phyloP scores from a whole-genome alignment of 2,888 invertebrate species.

The Scrobipalpa atriplicella region DNA sequence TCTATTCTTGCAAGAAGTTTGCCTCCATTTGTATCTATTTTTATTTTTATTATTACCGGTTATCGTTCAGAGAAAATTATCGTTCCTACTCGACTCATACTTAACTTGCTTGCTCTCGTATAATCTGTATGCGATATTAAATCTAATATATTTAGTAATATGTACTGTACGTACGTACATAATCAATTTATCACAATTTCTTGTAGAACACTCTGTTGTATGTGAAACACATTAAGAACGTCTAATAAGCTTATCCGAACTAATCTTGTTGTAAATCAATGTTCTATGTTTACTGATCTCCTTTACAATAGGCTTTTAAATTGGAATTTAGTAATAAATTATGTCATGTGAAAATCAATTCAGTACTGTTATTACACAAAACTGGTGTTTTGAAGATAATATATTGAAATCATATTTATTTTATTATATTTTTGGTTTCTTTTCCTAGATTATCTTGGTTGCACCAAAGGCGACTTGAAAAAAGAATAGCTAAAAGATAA shows the following conservation, averaged over 20 bases:
- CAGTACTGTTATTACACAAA: constrained; percentile 6
- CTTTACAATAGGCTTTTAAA: constrained; percentile 23
- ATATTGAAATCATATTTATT: too few relatives aligned
- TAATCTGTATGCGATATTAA: neutral
- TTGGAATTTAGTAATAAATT: constrained; percentile 22
- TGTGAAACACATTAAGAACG: constrained; percentile 19
- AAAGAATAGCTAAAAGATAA: too few relatives aligned
- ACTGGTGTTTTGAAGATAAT: neutral
- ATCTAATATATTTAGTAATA: neutral
- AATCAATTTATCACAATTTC: constrained; percentile 2
- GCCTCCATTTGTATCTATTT: too few relatives aligned
- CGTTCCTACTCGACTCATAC: too few relatives aligned
- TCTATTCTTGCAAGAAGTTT: too few relatives aligned
- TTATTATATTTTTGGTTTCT: too few relatives aligned
- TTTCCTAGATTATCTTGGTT: too few relatives aligned
- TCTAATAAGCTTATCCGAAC: constrained; percentile 27
- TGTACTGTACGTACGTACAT: neutral
- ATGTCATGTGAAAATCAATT: constrained; percentile 3
- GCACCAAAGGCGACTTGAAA: too few relatives aligned
- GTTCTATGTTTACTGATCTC: constrained; percentile 30
- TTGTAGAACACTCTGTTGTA: constrained; percentile 7
- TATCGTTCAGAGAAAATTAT: too few relatives aligned
- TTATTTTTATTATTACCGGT: too few relatives aligned
- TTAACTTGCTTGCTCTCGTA: neutral
- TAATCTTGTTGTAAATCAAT: constrained; percentile 28